phyloP scores from a whole-genome alignment of 2,113 vertebrate genomes.

The Pollimyrus isidori region DNA sequence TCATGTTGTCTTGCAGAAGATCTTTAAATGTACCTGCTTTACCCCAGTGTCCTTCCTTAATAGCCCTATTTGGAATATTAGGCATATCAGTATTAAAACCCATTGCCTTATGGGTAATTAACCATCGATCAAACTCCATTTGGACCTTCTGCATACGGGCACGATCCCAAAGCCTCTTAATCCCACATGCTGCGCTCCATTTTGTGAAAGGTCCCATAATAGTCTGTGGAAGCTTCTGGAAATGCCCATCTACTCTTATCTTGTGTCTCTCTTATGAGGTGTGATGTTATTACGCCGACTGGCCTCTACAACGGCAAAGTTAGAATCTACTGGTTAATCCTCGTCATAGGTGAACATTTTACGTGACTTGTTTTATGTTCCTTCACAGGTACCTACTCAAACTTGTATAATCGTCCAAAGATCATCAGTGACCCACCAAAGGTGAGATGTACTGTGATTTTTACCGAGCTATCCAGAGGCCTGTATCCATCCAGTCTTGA shows the following conservation, averaged over 20 bases:
- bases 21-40: background rate
- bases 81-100: background rate
- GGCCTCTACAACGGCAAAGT: no score
- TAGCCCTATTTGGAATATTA: background rate
- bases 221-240: background rate
- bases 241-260: background rate
- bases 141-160: background rate
- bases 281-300: background rate
- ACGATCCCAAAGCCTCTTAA: background rate
- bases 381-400: conserved; percentile 85
- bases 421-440: conserved; percentile 81
- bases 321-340: background rate
- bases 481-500: background rate
- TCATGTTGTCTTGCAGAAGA: background rate
- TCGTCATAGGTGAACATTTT: background rate
- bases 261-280: background rate
- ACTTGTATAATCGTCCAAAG: conserved; percentile 89
- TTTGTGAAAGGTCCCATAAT: background rate
- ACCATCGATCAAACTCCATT: background rate
- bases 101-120: background rate
- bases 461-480: background rate
- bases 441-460: conserved; percentile 52
- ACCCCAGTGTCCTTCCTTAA: background rate
- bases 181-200: background rate
- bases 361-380: background rate